Evolutionary conservation across 1,140 invertebrate species (phyloP).

Genomic region (Mesaphorura yosii): DNA sequence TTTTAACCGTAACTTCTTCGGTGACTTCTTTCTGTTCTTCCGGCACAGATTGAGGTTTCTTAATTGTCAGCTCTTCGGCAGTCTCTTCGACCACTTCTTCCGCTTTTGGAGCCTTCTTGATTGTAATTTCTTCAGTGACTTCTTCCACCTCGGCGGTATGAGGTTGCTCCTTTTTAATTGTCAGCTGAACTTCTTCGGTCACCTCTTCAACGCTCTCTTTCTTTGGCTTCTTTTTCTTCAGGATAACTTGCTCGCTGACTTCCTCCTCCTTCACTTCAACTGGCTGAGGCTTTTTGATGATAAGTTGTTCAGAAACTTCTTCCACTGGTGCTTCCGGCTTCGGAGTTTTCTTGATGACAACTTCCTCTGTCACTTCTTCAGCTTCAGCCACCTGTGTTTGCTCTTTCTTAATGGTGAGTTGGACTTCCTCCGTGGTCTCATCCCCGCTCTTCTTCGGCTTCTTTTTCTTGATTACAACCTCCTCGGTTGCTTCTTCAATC

Average conservation of each 20-base stretch:
- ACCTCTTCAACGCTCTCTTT: constrained; percentile 46
- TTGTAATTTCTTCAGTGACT: background rate
- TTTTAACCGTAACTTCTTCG: background rate
- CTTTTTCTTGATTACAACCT: background rate
- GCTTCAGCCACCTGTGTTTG: constrained; percentile 32
- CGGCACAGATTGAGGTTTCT: background rate
- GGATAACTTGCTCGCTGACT: constrained; percentile 50
- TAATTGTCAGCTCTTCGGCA: background rate
- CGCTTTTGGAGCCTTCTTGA: background rate
- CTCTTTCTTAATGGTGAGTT: constrained; percentile 42
- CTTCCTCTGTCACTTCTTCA: constrained; percentile 32
- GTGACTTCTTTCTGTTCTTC: background rate
- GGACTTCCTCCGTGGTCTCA: constrained; percentile 47
- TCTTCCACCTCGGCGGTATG: background rate
- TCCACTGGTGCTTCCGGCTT: constrained; percentile 44
- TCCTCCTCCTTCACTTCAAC: constrained; percentile 38
- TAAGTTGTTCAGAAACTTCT: constrained; percentile 52
- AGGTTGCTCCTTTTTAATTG: constrained; percentile 41
- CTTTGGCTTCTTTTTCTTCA: constrained; percentile 9
- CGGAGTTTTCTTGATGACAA: background rate
- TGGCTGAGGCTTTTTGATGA: background rate
- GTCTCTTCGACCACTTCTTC: background rate
- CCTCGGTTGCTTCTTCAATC: constrained; percentile 56
- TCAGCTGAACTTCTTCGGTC: constrained; percentile 44
- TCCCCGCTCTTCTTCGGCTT: constrained; percentile 38